Conservation (phyloP, 2,888 invertebrate genomes). For the Noctua comes region DNA sequence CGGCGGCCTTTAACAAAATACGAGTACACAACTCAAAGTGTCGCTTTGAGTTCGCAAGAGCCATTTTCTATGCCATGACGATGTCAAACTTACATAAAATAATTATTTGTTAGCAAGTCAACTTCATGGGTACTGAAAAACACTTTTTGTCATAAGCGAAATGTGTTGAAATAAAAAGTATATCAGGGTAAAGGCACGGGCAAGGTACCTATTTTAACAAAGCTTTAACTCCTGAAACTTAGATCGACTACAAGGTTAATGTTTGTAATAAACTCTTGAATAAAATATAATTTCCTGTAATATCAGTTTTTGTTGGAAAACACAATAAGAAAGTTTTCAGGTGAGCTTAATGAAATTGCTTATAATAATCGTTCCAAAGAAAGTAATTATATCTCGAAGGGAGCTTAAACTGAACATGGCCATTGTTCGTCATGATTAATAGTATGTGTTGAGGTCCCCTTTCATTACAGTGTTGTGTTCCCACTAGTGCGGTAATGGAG, state of each 20-base stretch:
- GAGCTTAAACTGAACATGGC: conserved; percentile 71
- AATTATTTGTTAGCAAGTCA: background rate
- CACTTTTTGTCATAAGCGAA: background rate
- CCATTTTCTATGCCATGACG: background rate
- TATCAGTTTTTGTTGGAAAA: conserved; percentile 58
- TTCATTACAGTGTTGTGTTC: conserved; percentile 68
- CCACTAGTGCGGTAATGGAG: conserved; percentile 68
- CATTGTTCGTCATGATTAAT: conserved; percentile 76
- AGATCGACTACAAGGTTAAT: conserved; percentile 36
- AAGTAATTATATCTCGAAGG: conserved; percentile 72
- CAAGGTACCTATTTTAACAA: background rate
- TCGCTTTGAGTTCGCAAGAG: background rate
- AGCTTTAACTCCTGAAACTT: conserved; percentile 19
- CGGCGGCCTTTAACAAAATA: background rate
- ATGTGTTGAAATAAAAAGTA: background rate
- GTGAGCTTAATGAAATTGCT: conserved; percentile 59
- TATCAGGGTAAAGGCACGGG: background rate
- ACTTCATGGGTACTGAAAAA: background rate
- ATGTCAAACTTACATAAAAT: background rate
- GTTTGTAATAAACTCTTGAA: conserved; percentile 45
- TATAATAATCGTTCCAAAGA: conserved; percentile 66
- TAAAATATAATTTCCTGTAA: conserved; percentile 64
- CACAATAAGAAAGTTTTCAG: conserved; percentile 58
- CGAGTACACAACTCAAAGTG: background rate
- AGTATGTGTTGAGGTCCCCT: conserved; percentile 65